phyloP scores from a whole-genome alignment of 2,888 invertebrate genomes.

The Protodeltote pygarga region DNA sequence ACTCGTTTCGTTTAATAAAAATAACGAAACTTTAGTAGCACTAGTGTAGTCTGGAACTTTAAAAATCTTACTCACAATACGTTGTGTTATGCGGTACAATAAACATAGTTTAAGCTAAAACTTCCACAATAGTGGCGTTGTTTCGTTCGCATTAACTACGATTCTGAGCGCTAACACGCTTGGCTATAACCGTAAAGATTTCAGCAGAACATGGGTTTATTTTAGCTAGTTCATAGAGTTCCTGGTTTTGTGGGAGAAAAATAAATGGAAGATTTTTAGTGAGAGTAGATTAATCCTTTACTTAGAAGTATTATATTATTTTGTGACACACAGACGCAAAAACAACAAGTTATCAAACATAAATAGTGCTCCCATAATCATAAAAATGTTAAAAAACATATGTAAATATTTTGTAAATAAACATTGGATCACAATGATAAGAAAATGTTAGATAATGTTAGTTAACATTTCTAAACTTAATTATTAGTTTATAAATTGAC shows the following conservation, averaged over 20 bases:
- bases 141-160: conserved; percentile 45
- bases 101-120: conserved; percentile 45
- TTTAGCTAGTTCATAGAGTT: conserved; percentile 28
- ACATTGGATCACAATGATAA: no score
- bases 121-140: conserved; percentile 27
- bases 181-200: conserved; percentile 52
- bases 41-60: conserved; percentile 30
- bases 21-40: conserved; percentile 29
- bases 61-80: conserved; percentile 40
- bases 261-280: no score
- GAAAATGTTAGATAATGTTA: no score
- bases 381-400: no score
- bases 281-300: no score
- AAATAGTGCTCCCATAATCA: no score
- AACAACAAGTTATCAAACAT: no score
- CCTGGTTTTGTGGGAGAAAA: background rate
- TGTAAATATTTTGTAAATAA: no score
- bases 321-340: no score
- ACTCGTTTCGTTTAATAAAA: conserved; percentile 40
- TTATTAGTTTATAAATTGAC: no score
- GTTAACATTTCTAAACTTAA: no score
- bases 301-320: no score
- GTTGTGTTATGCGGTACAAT: conserved; percentile 39
- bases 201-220: conserved; percentile 32
- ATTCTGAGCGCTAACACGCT: conserved; percentile 40